These are phyloP conservation scores for Mustelus asterias DNA, from an alignment of 2,113 vertebrate genomes.

Conservation along the genomic window DNA sequence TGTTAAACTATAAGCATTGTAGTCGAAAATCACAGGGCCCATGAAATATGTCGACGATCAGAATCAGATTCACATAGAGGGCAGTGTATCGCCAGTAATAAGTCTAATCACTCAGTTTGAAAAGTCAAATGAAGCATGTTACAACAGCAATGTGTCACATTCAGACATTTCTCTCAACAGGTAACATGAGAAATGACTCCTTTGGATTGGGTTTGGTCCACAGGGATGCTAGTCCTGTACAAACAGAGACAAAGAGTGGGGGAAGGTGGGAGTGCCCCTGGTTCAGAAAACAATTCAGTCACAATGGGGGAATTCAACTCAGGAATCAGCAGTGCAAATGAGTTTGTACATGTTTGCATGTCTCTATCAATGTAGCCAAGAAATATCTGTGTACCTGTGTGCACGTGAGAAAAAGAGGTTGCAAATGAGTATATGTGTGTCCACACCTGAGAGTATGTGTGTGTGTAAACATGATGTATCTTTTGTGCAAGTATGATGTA, in stretches of 20 bases:
- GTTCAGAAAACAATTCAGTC: background rate
- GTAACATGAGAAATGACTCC: background rate
- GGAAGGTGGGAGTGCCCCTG: background rate
- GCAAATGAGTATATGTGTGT: background rate
- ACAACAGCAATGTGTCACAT: background rate
- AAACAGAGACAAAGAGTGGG: background rate
- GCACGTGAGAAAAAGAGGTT: background rate
- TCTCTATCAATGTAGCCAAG: background rate
- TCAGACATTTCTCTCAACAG: background rate
- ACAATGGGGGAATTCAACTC: background rate
- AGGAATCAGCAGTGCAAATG: background rate
- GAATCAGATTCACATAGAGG: background rate
- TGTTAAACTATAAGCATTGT: background rate
- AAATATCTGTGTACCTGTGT: background rate
- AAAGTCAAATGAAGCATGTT: background rate
- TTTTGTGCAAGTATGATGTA: background rate
- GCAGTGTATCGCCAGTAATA: background rate
- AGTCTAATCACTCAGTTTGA: background rate
- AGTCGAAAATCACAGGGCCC: background rate
- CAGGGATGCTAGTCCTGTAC: background rate
- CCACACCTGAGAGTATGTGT: background rate
- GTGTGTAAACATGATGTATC: background rate
- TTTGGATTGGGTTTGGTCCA: background rate
- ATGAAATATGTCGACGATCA: background rate
- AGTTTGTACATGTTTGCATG: background rate